Conservation (phyloP, 2,797 vertebrate species). For the Periparus ater region DNA sequence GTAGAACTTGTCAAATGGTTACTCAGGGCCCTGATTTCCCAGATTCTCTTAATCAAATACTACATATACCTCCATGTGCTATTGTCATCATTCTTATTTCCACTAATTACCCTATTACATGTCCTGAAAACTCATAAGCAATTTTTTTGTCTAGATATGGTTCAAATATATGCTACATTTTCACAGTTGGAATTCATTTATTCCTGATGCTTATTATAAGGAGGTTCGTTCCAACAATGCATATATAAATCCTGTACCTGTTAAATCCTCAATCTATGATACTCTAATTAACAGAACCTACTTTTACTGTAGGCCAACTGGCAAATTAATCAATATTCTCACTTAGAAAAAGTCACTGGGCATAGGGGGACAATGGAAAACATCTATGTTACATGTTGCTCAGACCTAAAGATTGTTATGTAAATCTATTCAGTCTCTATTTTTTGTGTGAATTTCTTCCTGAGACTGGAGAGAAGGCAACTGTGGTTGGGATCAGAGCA, state of each 20-base stretch:
- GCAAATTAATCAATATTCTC: background rate
- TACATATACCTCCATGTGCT: background rate
- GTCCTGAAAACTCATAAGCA: background rate
- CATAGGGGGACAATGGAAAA: rapidly evolving
- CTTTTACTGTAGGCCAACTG: background rate
- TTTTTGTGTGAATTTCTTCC: background rate
- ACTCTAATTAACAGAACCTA: background rate
- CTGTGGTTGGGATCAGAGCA: background rate
- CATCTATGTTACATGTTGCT: background rate
- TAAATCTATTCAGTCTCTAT: background rate
- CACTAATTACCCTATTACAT: background rate
- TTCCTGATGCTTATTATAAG: background rate
- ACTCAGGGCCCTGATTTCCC: background rate
- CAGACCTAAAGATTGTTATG: background rate
- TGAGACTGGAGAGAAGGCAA: background rate
- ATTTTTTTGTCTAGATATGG: background rate
- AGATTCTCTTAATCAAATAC: background rate
- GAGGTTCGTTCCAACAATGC: background rate
- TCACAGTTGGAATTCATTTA: background rate
- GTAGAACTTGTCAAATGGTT: background rate
- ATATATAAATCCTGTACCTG: background rate
- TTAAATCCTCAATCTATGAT: background rate
- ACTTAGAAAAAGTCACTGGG: background rate
- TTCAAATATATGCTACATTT: background rate
- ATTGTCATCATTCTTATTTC: background rate